Evolutionary conservation across 2,113 vertebrate genomes (phyloP), one percentile per base, ranked within the genome.

Genomic region (Puntigrus tetrazona): DNA sequence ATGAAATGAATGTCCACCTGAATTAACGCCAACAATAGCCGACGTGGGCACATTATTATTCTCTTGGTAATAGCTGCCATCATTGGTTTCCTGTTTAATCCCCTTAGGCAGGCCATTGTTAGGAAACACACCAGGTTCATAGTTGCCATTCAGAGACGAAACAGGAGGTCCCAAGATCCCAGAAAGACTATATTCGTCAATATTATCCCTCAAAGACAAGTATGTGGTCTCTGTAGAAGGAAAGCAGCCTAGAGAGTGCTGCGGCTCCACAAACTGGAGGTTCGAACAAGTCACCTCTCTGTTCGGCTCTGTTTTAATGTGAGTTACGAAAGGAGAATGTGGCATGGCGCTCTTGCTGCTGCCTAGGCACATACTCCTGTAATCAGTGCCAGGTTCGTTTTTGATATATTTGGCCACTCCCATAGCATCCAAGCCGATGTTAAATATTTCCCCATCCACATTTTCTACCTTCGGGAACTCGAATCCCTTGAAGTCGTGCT

Each of bases 21-120:
- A 98, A 96, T 99, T 99, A 93, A 99, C 97, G 79, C 98, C 98
- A 89, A 99, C 96, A 83, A 99, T 98, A 91, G 97, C 97, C 70
- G 98, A 98, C 3, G 96, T 93, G 81, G 97, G 96, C 91, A 96
- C 92, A 87, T 89, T 91, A 91, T 93, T 95, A 92, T 94, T 96
- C 87, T 97, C 97, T 87, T 96, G 96, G 92, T 96, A 98, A 93
- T 98, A 99, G 94, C 95, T 95, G 93, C 95, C 95, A 88, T 98
- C 96, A 27, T 93, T 96, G 83, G 95, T 91, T 91, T 99, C 98
- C 92, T 99, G 97, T 92, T 99, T 99, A 95, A 99, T 97, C 91
- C 95, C 96, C 93, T 97, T 93, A 20, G 95, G 92, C 50, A 96
- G 90, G 91, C 95, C 92, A 88, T 93, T 94, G 91, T 95, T 96